These are phyloP conservation scores for Mastacembelus armatus DNA, from an alignment of 2,797 vertebrate species.

Conservation along the genomic window DNA sequence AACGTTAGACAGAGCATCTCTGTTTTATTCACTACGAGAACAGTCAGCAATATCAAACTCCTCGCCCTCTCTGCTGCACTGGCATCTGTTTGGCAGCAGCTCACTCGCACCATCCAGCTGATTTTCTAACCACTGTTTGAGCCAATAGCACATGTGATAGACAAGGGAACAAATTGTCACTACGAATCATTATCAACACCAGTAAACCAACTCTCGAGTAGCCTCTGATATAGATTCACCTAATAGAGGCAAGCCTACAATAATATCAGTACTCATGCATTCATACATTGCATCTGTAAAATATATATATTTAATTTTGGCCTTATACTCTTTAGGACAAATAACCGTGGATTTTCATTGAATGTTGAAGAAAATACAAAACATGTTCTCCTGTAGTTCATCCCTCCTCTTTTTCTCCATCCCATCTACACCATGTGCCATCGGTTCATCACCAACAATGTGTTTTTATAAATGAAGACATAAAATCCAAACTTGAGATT, in stretches of 20 bases:
- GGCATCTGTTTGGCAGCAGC: conserved; percentile 68
- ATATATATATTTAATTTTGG: not conserved
- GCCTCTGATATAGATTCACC: not conserved
- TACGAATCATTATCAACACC: not conserved
- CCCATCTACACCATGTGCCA: conserved; percentile 71
- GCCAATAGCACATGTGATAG: conserved; percentile 72
- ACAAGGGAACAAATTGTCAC: conserved; percentile 22
- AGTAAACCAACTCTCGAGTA: not conserved
- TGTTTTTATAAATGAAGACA: conserved; percentile 38
- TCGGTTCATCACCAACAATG: conserved; percentile 62
- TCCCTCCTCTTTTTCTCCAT: conserved; percentile 56
- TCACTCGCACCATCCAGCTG: conserved; percentile 58
- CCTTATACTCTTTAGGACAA: not conserved
- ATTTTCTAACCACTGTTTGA: conserved; percentile 61
- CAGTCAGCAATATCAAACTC: conserved; percentile 21
- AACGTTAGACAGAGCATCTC: conserved; percentile 1
- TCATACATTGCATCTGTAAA: not conserved
- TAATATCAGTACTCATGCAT: not conserved
- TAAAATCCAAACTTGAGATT: conserved; percentile 67
- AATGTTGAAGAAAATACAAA: not conserved
- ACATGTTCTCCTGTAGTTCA: not conserved
- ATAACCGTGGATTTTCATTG: not conserved
- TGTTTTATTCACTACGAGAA: conserved; percentile 7
- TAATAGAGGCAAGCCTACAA: not conserved
- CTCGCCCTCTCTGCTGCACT: conserved; percentile 70